Base-by-base conservation (phyloP, 2,113 vertebrate genomes). In the Colius striatus region DNA sequence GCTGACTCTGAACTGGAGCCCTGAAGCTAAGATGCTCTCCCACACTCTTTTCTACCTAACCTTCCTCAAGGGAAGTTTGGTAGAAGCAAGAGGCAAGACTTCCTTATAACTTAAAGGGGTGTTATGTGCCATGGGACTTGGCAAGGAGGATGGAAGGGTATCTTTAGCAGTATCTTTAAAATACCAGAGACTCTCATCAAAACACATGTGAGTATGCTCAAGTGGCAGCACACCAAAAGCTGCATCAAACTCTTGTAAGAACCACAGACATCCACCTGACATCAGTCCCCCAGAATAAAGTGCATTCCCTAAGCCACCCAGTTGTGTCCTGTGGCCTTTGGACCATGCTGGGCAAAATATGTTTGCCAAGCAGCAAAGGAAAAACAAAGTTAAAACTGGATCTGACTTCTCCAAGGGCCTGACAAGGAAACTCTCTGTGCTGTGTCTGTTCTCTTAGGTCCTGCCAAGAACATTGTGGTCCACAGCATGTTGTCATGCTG, bases 391-490 rank as follows among this genome's bases (percentile, higher is more conserved):
- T 92, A 79, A 74, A 82, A 90, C 63, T 84, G 84, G 51, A 17
- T 78, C 43, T 75, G 84, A 20, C 80, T 82, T 78, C 78, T 88
- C 79, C 10, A 9, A 32, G 51, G 22, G 55, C 26, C 86, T 87
- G 53, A 96, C 94, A 97, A 95, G 94, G 90, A 58, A 78, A 26
- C 80, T 95, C 57, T 92, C 61, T 95, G 85, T 97, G 80, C 84
- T 70, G 9, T n/a, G 63, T 11, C 73, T 81, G 48, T 63, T 50
- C 48, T 88, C 16, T 73, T 25, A 22, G 57, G 27, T 41, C 32
- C 78, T 97, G 89, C 94, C 94, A 94, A 60, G 94, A 93, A 25
- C 92, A 86, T 36, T 50, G 62, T 0, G 7, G 20, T 75, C 73
- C 87, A 70, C n/a, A 68, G 61, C 26, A 2, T 81, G 93, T 81